Percentiles rank a stretch among this genome's conserved stretches.
Conservation (phyloP, 2,797 vertebrate species). For the Lindbergichthys nudifrons region DNA sequence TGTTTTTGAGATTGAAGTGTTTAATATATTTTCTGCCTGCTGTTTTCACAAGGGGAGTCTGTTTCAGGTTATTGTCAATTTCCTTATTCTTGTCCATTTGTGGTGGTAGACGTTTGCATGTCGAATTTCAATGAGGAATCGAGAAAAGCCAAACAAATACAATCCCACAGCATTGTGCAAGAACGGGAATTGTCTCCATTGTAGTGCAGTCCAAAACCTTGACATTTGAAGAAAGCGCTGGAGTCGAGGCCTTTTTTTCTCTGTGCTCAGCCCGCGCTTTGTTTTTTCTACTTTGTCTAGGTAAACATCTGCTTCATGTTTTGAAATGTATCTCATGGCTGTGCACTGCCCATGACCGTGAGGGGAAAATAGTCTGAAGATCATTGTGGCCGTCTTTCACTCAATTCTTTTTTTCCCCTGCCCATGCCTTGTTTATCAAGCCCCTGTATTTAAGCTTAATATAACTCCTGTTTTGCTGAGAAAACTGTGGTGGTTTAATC, state of each 20-base stretch:
- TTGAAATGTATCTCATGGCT: constrained; percentile 82
- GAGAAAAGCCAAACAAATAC: constrained; percentile 70
- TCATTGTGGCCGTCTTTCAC: constrained; percentile 82
- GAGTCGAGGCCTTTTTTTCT: constrained; percentile 66
- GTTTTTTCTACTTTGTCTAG: constrained; percentile 80
- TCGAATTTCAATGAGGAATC: constrained; percentile 71
- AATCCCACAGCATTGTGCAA: constrained; percentile 71
- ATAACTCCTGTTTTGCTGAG: constrained; percentile 90
- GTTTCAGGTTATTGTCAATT: constrained; percentile 71
- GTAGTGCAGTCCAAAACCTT: constrained; percentile 59
- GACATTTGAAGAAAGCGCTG: constrained; percentile 70
- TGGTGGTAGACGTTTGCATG: constrained; percentile 58
- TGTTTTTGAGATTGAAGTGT: constrained; percentile 59
- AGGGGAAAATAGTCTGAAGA: constrained; percentile 83
- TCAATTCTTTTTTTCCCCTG: constrained; percentile 81
- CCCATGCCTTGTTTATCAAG: constrained; percentile 89
- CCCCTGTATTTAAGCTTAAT: constrained; percentile 92
- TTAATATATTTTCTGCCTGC: constrained; percentile 51
- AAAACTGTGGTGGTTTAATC: constrained; percentile 88
- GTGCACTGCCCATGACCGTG: constrained; percentile 80
- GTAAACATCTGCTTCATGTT: constrained; percentile 87
- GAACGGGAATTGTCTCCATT: constrained; percentile 64
- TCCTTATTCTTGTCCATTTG: constrained; percentile 68
- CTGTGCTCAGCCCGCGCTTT: constrained; percentile 40
- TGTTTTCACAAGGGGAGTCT: constrained; percentile 51